phyloP scores from a whole-genome alignment of 1,140 invertebrate genomes.

The Caerostris darwini region DNA sequence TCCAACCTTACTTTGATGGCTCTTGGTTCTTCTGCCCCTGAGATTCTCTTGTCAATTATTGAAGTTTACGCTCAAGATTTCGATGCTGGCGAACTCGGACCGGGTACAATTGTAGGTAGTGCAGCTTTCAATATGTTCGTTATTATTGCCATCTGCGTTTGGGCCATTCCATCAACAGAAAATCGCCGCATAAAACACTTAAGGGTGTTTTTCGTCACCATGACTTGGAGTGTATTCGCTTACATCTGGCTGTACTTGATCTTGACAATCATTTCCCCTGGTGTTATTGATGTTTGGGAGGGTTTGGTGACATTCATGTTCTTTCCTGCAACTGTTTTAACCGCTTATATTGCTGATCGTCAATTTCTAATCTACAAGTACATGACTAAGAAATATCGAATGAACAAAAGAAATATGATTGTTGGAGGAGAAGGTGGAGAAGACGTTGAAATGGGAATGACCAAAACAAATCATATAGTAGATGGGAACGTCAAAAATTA shows the following conservation, averaged over 20 bases:
- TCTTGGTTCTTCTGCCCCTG: conserved; percentile 97
- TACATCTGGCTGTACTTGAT: conserved; percentile 99
- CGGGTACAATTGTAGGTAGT: conserved; percentile 98
- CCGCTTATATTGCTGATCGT: conserved; percentile 97
- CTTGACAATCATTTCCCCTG: conserved; percentile 91
- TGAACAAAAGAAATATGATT: conserved; percentile 94
- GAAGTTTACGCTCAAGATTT: conserved; percentile 97
- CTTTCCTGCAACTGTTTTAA: conserved; percentile 96
- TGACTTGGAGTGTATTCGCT: conserved; percentile 98
- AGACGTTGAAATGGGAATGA: conserved; percentile 87
- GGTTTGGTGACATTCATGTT: conserved; percentile 95
- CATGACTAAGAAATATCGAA: conserved; percentile 92
- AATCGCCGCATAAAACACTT: conserved; percentile 92
- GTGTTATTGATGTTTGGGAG: conserved; percentile 87
- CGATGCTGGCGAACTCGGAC: conserved; percentile 96
- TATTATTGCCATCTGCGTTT: conserved; percentile 97
- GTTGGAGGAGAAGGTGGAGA: conserved; percentile 89
- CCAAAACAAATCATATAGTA: conserved; percentile 80
- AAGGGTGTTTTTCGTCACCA: conserved; percentile 98
- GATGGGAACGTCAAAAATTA: conserved; percentile 81
- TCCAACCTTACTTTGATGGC: conserved; percentile 99
- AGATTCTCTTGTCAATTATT: conserved; percentile 97
- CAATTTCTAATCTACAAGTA: conserved; percentile 95
- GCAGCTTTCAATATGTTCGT: conserved; percentile 99
- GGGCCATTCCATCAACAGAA: conserved; percentile 79